Percentiles rank a stretch among this genome's conserved stretches.
These are phyloP conservation scores for Phylloscopus trochilus DNA, from an alignment of 2,113 vertebrate species.

Conservation along the genomic window DNA sequence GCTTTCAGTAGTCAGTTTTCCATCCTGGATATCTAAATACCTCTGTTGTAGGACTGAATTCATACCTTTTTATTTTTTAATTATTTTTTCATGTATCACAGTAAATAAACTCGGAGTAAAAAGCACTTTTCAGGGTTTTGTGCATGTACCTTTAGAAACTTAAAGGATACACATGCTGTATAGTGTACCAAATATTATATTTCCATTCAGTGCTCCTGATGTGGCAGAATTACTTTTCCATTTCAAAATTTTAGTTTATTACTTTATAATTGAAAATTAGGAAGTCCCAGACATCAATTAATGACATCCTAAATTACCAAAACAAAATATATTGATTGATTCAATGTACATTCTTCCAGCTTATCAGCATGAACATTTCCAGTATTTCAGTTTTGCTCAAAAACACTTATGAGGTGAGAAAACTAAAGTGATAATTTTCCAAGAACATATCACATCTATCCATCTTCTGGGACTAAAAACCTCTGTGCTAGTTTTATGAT, in stretches of 20 bases:
- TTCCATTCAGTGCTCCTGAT: accelerated
- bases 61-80: accelerated
- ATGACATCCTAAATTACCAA: neutral
- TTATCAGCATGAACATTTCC: neutral
- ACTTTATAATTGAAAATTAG: neutral
- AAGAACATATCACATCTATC: constrained; percentile 4
- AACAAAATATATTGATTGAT: neutral
- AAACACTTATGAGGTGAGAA: neutral
- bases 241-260: neutral
- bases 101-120: neutral
- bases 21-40: neutral
- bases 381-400: neutral
- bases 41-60: neutral
- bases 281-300: neutral
- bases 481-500: neutral
- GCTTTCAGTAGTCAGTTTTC: neutral
- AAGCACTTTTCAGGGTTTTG: neutral
- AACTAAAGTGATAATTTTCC: neutral
- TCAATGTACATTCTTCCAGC: neutral
- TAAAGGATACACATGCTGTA: neutral
- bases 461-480: neutral
- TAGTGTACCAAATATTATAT: accelerated
- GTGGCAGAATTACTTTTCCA: neutral
- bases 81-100: neutral
- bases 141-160: neutral